Percentiles rank a stretch among this genome's conserved stretches.
Evolutionary conservation across 2,113 vertebrate species (phyloP).

Genomic region (Illadopsis cleaveri): DNA sequence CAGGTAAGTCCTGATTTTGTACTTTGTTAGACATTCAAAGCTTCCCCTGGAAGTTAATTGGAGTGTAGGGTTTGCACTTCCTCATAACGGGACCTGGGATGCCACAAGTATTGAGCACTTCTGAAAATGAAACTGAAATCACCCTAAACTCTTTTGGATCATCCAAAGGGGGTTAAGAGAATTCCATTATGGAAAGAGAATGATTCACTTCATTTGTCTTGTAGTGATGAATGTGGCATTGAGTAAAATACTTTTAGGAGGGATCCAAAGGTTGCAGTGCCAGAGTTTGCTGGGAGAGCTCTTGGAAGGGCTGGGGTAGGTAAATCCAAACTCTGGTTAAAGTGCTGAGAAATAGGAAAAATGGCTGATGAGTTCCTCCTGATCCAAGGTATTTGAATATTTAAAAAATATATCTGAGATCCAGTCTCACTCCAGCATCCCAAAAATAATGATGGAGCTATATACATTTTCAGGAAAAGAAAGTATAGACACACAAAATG

Average conservation of each 20-base stretch:
- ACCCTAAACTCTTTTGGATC: background rate
- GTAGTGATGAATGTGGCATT: background rate
- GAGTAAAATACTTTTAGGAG: background rate
- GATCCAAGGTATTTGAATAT: background rate
- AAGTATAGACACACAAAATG: background rate
- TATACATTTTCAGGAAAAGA: background rate
- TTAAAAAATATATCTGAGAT: background rate
- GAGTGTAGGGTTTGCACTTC: background rate
- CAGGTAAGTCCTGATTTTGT: slow-evolving; percentile 50
- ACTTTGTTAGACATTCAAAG: slow-evolving; percentile 18
- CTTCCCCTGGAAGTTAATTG: slow-evolving; percentile 35
- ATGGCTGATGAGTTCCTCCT: background rate
- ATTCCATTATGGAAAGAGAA: background rate
- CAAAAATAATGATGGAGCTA: background rate
- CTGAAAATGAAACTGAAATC: background rate
- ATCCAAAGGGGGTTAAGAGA: background rate
- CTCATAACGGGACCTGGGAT: slow-evolving; percentile 35
- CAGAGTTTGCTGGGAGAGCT: background rate
- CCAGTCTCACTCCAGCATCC: background rate
- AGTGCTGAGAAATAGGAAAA: background rate
- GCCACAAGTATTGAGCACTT: background rate
- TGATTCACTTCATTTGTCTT: background rate
- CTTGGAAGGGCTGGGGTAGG: background rate
- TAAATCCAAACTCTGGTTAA: background rate
- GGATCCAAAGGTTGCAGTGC: background rate